Evolutionary conservation across 2,888 invertebrate species (phyloP).

Genomic region (Sinodicranocentrus sp.): DNA sequence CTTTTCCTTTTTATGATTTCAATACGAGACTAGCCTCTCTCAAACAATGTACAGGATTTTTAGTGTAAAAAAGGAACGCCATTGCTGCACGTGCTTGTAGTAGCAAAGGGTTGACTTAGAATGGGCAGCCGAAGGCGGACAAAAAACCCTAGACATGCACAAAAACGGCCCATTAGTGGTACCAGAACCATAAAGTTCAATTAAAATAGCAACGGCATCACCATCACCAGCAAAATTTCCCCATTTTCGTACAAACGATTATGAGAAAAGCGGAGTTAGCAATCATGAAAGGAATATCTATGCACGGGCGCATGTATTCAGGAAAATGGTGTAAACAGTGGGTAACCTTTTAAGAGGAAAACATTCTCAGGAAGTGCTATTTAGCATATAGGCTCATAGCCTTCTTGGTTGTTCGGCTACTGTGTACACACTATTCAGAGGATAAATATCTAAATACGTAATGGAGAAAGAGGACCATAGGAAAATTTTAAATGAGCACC

Average conservation of each 20-base stretch:
- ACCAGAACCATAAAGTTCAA: constrained; percentile 60
- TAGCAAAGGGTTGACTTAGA: constrained; percentile 41
- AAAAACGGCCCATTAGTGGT: constrained; percentile 60
- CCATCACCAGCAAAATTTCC: constrained; percentile 58
- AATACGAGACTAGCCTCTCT: constrained; percentile 22
- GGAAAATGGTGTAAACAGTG: too few relatives aligned
- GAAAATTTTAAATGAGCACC: too few relatives aligned
- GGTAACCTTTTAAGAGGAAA: too few relatives aligned
- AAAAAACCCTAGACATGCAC: constrained; percentile 48
- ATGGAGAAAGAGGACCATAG: too few relatives aligned
- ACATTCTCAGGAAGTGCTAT: too few relatives aligned
- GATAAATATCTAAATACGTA: too few relatives aligned
- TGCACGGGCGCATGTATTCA: too few relatives aligned
- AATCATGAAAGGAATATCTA: constrained; percentile 1
- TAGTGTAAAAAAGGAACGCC: background rate
- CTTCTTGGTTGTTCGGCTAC: too few relatives aligned
- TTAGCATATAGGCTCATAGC: too few relatives aligned
- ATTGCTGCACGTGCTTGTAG: constrained; percentile 26
- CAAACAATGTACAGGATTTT: too few relatives aligned
- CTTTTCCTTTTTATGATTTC: constrained; percentile 49
- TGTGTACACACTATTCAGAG: too few relatives aligned
- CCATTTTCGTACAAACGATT: constrained; percentile 56
- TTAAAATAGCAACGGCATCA: constrained; percentile 62
- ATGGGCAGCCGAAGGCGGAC: constrained; percentile 46
- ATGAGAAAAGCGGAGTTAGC: constrained; percentile 47